Conservation (phyloP, 2,113 vertebrate genomes). For the Stercorarius parasiticus region DNA sequence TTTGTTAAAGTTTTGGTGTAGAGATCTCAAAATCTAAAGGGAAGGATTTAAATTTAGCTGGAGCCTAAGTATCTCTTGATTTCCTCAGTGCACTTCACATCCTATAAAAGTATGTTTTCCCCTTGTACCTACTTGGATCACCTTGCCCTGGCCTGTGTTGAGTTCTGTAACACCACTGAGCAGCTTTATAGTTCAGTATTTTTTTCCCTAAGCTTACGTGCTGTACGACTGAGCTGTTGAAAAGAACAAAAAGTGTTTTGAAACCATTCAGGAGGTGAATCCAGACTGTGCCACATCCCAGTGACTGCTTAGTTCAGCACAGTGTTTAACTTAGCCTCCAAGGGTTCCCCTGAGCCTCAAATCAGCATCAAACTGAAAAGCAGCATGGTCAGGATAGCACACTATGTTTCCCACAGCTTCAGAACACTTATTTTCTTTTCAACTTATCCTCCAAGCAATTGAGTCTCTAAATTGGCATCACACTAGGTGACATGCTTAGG, state of each 20-base stretch:
- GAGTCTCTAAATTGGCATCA: slow-evolving; percentile 17
- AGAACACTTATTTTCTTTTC: slow-evolving; percentile 39
- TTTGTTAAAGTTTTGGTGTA: neutral
- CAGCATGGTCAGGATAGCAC: neutral
- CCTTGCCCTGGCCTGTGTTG: neutral
- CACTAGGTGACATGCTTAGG: neutral
- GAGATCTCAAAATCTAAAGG: neutral
- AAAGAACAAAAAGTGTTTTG: slow-evolving; percentile 1
- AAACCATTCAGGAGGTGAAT: neutral
- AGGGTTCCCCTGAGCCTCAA: neutral
- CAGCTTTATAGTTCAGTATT: neutral
- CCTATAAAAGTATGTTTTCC: neutral
- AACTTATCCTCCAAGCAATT: neutral
- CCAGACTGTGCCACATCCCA: neutral
- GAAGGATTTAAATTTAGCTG: neutral
- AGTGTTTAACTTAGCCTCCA: neutral
- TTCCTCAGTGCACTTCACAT: neutral
- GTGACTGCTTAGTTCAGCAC: neutral
- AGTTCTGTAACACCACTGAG: neutral
- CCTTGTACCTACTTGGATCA: neutral
- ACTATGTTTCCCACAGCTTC: neutral
- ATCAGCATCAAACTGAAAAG: slow-evolving; percentile 26
- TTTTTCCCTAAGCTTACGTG: neutral
- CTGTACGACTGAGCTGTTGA: neutral
- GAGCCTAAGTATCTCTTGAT: neutral